Evolutionary conservation across 2,797 vertebrate genomes (phyloP).

Genomic region (Hafferia zeledoni): DNA sequence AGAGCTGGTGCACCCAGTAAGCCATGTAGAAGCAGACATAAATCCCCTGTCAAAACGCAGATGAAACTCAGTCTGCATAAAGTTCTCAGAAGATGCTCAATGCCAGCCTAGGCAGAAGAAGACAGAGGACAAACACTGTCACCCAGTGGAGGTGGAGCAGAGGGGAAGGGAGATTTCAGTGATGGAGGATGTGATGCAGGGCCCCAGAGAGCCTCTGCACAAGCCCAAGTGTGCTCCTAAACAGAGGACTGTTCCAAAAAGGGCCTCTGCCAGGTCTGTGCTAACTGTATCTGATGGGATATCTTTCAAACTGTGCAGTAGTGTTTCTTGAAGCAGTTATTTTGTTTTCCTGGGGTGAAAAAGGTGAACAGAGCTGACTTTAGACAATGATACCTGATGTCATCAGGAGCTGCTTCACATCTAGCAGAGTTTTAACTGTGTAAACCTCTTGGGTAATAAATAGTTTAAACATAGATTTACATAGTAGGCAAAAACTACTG

Average conservation of each 20-base stretch:
- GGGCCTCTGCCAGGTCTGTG: background rate
- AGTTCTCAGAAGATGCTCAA: background rate
- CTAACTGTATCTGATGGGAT: background rate
- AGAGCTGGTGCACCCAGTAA: background rate
- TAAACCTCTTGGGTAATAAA: background rate
- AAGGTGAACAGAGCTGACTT: background rate
- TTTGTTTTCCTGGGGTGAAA: background rate
- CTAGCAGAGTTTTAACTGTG: background rate
- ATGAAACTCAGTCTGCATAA: background rate
- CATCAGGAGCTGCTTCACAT: background rate
- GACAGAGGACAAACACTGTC: background rate
- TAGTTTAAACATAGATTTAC: background rate
- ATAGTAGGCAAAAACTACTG: background rate
- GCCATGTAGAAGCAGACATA: background rate
- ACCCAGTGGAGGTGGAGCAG: background rate
- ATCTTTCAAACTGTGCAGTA: background rate
- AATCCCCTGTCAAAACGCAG: background rate
- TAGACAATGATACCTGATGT: background rate
- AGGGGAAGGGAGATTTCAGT: background rate
- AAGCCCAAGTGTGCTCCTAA: background rate
- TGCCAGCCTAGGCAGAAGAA: background rate
- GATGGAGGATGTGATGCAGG: fast-evolving
- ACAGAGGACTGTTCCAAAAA: background rate
- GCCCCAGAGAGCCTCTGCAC: background rate
- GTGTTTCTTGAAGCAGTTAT: background rate